phyloP scores from a whole-genome alignment of 2,888 invertebrate species.

The Argynnis bischoffii region DNA sequence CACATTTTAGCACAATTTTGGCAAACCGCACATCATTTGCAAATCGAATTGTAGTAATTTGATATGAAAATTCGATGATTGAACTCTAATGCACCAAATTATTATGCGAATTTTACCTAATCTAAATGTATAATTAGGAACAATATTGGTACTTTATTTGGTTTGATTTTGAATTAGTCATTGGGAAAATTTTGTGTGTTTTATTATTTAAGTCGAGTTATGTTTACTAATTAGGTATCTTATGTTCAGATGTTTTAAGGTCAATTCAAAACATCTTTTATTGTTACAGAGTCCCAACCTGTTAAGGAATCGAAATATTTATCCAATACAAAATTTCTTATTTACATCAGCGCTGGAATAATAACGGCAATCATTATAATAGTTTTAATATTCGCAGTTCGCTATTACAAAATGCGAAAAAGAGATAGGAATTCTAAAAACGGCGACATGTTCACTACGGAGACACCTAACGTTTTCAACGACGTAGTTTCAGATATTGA shows the following conservation, averaged over 20 bases:
- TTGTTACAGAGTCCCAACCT: constrained; percentile 33
- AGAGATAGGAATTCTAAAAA: constrained; percentile 61
- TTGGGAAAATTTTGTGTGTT: no score
- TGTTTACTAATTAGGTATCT: neutral
- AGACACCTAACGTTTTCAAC: constrained; percentile 73
- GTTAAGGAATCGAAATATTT: constrained; percentile 48
- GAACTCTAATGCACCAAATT: constrained; percentile 9
- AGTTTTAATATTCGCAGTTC: constrained; percentile 47
- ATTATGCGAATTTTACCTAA: neutral
- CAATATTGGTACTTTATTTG: no score
- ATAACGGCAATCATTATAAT: constrained; percentile 35
- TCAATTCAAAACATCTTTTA: neutral
- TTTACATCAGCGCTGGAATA: constrained; percentile 39
- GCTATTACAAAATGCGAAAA: constrained; percentile 57
- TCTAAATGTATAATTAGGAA: neutral
- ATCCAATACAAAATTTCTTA: constrained; percentile 39
- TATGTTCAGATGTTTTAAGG: no score
- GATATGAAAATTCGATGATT: constrained; percentile 16
- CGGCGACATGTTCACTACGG: constrained; percentile 73
- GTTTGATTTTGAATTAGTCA: no score
- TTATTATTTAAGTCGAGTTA: neutral
- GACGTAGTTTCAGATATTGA: constrained; percentile 73
- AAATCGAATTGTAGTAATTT: constrained; percentile 12
- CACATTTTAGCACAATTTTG: constrained; percentile 14
- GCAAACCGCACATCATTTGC: constrained; percentile 21